These are phyloP conservation scores for Rhea americana DNA, from an alignment of 2,113 vertebrate genomes.

Conservation along the genomic window DNA sequence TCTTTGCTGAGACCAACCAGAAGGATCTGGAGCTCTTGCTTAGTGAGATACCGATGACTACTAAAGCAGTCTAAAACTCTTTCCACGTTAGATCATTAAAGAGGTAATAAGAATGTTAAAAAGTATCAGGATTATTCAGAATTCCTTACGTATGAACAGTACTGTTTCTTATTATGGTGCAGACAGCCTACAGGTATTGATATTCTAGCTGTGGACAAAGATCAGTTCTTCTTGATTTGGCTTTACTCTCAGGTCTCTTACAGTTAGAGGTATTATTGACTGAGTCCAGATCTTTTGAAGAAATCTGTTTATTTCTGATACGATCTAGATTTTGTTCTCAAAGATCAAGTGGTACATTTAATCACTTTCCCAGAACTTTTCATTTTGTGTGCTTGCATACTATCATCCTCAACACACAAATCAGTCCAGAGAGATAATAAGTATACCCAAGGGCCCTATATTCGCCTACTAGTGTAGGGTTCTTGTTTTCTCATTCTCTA, in stretches of 20 bases:
- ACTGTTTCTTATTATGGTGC: background rate
- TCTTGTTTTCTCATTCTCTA: background rate
- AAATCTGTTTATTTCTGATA: background rate
- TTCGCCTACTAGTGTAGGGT: background rate
- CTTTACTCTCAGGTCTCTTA: background rate
- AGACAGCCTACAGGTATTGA: background rate
- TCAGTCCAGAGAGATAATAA: fast-evolving
- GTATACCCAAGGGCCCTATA: fast-evolving
- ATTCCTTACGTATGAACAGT: background rate
- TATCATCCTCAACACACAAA: background rate
- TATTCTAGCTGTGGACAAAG: background rate
- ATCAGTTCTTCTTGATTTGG: background rate
- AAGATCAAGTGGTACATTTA: background rate
- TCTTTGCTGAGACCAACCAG: background rate
- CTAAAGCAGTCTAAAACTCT: background rate
- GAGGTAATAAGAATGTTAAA: background rate
- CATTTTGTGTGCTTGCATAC: background rate
- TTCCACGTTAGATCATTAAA: background rate
- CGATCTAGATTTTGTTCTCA: background rate
- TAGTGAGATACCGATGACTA: background rate
- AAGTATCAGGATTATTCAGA: background rate
- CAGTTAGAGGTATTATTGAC: background rate
- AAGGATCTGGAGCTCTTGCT: background rate
- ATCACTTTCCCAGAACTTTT: background rate
- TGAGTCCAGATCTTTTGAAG: background rate